phyloP scores from a whole-genome alignment of 2,888 invertebrate species.

The Hypomecis atomaria region DNA sequence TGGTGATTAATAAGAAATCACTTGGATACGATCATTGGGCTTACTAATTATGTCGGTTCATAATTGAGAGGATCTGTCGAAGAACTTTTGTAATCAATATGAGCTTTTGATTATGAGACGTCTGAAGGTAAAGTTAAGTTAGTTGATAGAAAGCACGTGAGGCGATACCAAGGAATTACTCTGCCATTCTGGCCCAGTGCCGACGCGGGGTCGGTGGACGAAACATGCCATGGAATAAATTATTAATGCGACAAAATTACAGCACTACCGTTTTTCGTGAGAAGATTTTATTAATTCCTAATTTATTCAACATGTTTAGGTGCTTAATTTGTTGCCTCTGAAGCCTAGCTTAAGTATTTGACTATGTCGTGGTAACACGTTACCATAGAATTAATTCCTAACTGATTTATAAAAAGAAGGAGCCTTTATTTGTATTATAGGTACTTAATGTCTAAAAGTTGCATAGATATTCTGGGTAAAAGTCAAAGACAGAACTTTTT shows the following conservation, averaged over 20 bases:
- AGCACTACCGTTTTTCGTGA: slow-evolving; percentile 7
- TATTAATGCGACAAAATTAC: slow-evolving; percentile 18
- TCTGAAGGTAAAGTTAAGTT: not conserved
- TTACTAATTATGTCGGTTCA: not conserved
- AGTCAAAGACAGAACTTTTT: no score
- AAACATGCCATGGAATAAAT: slow-evolving; percentile 16
- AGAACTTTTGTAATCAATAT: slow-evolving; percentile 3
- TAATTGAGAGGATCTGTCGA: not conserved
- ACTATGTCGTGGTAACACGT: no score
- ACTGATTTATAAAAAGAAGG: no score
- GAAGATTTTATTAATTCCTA: not conserved
- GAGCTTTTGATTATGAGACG: not conserved
- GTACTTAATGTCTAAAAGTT: no score
- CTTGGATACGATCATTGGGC: slow-evolving; percentile 1
- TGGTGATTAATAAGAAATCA: slow-evolving; percentile 17
- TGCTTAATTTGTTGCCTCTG: not conserved
- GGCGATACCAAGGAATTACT: not conserved
- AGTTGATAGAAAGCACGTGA: slow-evolving; percentile 2
- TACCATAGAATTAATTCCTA: no score
- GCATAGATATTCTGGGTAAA: no score
- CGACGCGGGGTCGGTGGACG: slow-evolving; percentile 5
- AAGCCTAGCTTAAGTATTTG: no score
- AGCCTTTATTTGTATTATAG: no score
- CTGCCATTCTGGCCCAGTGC: slow-evolving; percentile 8
- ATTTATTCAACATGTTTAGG: not conserved